These are phyloP conservation scores for Brevimyrus niger DNA, from an alignment of 2,113 vertebrate genomes.

Conservation along the genomic window DNA sequence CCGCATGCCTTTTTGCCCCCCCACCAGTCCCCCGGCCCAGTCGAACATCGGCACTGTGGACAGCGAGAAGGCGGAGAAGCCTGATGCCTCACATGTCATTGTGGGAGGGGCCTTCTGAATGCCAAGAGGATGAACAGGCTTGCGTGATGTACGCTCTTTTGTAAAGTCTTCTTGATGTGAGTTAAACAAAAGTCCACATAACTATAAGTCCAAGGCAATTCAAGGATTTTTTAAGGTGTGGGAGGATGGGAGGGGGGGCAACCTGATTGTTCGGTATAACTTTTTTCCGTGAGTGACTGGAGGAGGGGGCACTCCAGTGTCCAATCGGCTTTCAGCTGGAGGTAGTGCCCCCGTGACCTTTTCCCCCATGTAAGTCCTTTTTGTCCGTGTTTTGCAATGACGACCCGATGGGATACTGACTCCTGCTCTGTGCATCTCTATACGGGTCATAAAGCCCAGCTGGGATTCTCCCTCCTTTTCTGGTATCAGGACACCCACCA, in stretches of 20 bases:
- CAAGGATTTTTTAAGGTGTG: background rate
- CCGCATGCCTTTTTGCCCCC: slow-evolving; percentile 68
- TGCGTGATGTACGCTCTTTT: background rate
- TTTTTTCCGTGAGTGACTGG: background rate
- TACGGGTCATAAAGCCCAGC: background rate
- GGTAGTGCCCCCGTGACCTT: background rate
- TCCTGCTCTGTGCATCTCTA: background rate
- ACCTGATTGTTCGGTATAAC: background rate
- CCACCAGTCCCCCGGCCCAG: background rate
- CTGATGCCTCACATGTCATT: slow-evolving; percentile 41
- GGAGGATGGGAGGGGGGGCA: background rate
- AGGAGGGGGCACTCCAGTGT: background rate
- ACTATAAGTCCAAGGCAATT: background rate
- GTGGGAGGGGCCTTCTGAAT: slow-evolving; percentile 43
- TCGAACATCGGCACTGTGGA: slow-evolving; percentile 20
- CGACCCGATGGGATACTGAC: background rate
- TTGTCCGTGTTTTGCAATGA: background rate
- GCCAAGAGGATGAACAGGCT: background rate
- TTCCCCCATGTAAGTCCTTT: background rate
- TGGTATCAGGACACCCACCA: background rate
- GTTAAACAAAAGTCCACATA: background rate
- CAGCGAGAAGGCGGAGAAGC: slow-evolving; percentile 33
- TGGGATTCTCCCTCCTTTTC: background rate
- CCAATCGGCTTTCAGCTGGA: background rate
- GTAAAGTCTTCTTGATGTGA: background rate